phyloP scores from a whole-genome alignment of 2,888 invertebrate species.

The Drosophila nr. perissopoda region DNA sequence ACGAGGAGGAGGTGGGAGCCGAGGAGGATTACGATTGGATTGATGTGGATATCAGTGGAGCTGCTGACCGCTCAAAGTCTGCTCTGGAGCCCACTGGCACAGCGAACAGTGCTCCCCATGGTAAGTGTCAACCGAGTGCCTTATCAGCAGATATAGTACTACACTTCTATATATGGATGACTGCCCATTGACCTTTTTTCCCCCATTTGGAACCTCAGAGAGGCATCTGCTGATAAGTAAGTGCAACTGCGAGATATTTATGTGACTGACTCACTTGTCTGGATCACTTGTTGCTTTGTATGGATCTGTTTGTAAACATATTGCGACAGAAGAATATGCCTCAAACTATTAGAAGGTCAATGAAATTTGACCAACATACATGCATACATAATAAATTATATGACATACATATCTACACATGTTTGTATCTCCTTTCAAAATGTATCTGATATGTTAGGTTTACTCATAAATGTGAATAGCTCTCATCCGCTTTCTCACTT shows the following conservation, averaged over 20 bases:
- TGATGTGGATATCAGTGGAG: conserved; percentile 57
- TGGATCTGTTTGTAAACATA: conserved; percentile 25
- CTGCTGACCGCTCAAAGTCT: conserved; percentile 30
- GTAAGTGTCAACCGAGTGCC: conserved; percentile 44
- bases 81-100: conserved; percentile 22
- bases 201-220: conserved; percentile 34
- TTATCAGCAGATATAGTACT: conserved; percentile 36
- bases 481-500: conserved; percentile 56
- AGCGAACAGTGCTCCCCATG: conserved; percentile 42
- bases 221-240: conserved; percentile 49
- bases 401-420: conserved; percentile 9
- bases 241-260: conserved; percentile 7
- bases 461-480: conserved; percentile 12
- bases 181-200: conserved; percentile 36
- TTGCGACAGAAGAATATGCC: neutral
- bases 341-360: conserved; percentile 8
- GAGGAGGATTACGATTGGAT: conserved; percentile 63
- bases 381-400: neutral
- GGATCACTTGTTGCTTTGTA: conserved; percentile 32
- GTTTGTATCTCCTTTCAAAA: neutral
- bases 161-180: neutral
- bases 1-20: conserved; percentile 32
- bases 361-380: conserved; percentile 7
- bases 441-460: neutral
- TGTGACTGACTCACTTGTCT: conserved; percentile 29